Evolutionary conservation across 2,797 vertebrate species (phyloP), one percentile per base, ranked within the genome.

Genomic region (Lepus oiostolus): DNA sequence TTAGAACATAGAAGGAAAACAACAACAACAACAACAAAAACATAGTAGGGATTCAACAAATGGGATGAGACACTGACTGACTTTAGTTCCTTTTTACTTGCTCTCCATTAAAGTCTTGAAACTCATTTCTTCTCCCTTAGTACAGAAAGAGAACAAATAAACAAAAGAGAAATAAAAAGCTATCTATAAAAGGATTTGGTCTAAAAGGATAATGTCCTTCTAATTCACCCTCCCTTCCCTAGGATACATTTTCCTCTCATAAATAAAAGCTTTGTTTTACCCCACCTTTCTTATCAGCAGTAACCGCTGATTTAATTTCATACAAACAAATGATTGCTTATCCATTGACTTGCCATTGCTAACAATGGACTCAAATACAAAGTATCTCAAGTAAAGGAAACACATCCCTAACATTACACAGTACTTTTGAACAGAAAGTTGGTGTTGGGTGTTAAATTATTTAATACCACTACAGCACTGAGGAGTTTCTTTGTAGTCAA

Each of bases 361-460:
- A 85, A 82, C 74, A 85, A 28, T 62, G 26, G 1, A 52, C 71
- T 84, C 24, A 84, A 70, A 32, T 54, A 79, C 26, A 90, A 67
- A 68, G 47, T 75, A 12, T 30, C 12, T 93, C 14, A 47, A 62
- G 58, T 82, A 90, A 75, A 94, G 22, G 24, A 16, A 75, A 13
- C 7, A 28, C 10, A 19, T 76, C 50, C 62, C 5, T 80, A 76
- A 83, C 13, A 67, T 1, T 35, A 2, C 14, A 70, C 28, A 90
- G 70, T n/a, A 81, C 75, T 95, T 93, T 86, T 54, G 63, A 88
- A 80, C 26, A 76, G 26, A 74, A 86, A 83, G 32, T 60, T 85
- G 4, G 30, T 62, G 30, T 68, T 19, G 7, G 13, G 7, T 74
- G 80, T 95, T 35, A 60, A 65, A 79, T 67, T 1, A 60, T 80